Evolutionary conservation across 1,140 invertebrate genomes (phyloP).

Genomic region (Brachionus manjavacas): DNA sequence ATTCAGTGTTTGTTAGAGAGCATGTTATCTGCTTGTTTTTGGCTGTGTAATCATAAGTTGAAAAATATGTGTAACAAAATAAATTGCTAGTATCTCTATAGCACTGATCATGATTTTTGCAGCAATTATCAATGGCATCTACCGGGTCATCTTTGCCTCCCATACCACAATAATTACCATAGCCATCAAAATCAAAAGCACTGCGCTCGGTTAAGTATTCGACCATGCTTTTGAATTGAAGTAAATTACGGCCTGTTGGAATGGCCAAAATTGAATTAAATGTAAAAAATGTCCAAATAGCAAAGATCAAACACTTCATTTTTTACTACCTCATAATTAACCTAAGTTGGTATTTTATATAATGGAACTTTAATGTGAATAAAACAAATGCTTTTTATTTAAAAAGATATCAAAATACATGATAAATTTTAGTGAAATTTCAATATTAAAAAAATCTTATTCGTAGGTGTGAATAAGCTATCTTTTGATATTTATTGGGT

Average conservation of each 20-base stretch:
- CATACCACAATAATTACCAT: conserved; percentile 46
- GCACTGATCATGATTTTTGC: conserved; percentile 24
- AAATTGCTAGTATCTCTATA: neutral
- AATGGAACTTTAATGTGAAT: neutral
- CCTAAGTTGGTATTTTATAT: neutral
- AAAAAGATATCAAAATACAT: neutral
- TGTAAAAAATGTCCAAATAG: neutral
- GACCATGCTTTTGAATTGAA: conserved; percentile 46
- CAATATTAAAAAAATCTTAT: neutral
- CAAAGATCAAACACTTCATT: neutral
- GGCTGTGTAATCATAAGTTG: conserved; percentile 24
- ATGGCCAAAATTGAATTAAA: neutral
- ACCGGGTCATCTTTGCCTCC: conserved; percentile 45
- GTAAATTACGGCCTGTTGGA: conserved; percentile 37
- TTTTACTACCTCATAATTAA: neutral
- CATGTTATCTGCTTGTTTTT: neutral
- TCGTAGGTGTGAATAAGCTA: neutral
- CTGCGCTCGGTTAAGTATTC: conserved; percentile 41
- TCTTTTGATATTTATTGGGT: neutral
- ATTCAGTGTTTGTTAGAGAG: neutral
- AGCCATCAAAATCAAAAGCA: conserved; percentile 45
- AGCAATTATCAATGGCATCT: conserved; percentile 45
- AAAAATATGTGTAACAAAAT: neutral
- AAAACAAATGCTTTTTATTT: neutral
- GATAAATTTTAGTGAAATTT: neutral